These are phyloP conservation scores for Rhinoderma darwinii DNA, from an alignment of 2,113 vertebrate species.

Conservation along the genomic window DNA sequence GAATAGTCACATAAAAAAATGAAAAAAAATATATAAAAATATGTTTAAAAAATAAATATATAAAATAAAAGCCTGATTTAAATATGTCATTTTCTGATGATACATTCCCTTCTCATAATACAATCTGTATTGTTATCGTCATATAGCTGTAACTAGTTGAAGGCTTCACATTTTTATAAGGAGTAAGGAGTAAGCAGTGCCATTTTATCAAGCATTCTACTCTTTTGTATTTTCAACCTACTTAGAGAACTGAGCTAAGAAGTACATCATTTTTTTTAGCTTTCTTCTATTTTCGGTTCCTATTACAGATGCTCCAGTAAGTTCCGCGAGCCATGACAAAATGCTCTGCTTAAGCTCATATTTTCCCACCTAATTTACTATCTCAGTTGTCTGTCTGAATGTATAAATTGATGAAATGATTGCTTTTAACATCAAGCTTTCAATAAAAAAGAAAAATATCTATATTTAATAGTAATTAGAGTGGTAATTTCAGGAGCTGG, in stretches of 20 bases:
- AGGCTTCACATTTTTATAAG: background rate
- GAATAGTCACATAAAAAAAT: too few relatives aligned
- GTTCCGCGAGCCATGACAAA: constrained; percentile 5
- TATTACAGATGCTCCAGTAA: constrained; percentile 12
- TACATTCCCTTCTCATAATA: too few relatives aligned
- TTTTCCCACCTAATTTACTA: constrained; percentile 18
- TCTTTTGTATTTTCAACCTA: background rate
- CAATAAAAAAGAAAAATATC: background rate
- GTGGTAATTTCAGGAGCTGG: background rate
- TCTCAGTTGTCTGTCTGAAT: constrained; percentile 2
- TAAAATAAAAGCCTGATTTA: too few relatives aligned
- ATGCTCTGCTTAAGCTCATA: constrained; percentile 3
- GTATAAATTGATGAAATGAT: background rate
- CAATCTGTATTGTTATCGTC: background rate
- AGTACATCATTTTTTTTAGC: background rate
- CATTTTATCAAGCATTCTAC: background rate
- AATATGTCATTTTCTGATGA: too few relatives aligned
- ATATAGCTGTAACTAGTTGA: background rate
- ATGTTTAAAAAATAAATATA: too few relatives aligned
- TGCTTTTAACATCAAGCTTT: background rate
- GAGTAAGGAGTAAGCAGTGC: background rate
- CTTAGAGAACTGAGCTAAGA: background rate
- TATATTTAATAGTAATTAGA: constrained; percentile 1
- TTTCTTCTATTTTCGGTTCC: background rate
- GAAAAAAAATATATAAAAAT: too few relatives aligned